These are phyloP conservation scores for Coboldia fuscipes DNA, from an alignment of 1,140 invertebrate species.

Conservation along the genomic window DNA sequence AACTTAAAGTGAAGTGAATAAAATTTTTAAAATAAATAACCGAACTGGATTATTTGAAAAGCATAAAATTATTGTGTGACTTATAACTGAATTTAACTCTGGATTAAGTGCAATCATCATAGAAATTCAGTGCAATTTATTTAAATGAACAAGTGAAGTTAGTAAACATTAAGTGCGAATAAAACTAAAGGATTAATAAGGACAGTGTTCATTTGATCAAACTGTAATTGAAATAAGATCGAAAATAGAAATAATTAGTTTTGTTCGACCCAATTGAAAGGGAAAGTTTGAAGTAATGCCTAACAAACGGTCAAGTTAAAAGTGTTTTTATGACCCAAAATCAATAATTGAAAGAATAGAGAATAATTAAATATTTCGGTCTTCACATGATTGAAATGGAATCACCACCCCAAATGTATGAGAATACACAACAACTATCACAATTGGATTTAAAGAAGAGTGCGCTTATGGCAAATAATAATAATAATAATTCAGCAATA, in stretches of 20 bases:
- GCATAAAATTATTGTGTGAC: too few relatives aligned
- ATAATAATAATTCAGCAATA: slow-evolving; percentile 19
- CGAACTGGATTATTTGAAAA: too few relatives aligned
- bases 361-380: background rate
- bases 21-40: too few relatives aligned
- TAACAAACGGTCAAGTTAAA: background rate
- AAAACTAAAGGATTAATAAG: too few relatives aligned
- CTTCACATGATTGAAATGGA: slow-evolving; percentile 29
- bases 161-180: too few relatives aligned
- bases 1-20: too few relatives aligned
- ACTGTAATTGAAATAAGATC: slow-evolving; percentile 4
- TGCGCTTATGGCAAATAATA: slow-evolving; percentile 22
- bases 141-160: too few relatives aligned
- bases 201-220: background rate
- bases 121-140: too few relatives aligned
- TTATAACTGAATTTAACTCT: too few relatives aligned
- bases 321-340: background rate
- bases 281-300: slow-evolving; percentile 3
- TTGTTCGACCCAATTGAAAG: background rate
- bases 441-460: slow-evolving; percentile 21
- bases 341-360: background rate
- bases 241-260: slow-evolving; percentile 3
- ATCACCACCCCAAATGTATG: slow-evolving; percentile 26
- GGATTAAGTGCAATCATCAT: too few relatives aligned
- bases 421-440: slow-evolving; percentile 16